Evolutionary conservation across 2,888 invertebrate species (phyloP).

Genomic region (Antitype chi): DNA sequence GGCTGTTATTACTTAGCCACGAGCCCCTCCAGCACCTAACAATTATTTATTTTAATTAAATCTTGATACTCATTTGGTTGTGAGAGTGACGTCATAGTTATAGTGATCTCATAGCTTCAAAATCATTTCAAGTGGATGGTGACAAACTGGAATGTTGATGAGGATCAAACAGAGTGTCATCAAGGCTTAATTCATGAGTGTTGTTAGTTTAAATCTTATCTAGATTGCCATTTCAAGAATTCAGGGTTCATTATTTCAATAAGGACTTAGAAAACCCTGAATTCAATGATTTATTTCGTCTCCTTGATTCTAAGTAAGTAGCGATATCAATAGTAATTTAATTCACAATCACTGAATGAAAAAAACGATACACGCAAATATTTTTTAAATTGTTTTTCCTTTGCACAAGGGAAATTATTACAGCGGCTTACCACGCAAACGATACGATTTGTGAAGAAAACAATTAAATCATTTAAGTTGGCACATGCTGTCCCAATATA

Average conservation of each 20-base stretch:
- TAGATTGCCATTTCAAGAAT: neutral
- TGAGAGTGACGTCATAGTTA: constrained; percentile 21
- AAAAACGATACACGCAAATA: neutral
- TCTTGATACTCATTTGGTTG: neutral
- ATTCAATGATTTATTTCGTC: neutral
- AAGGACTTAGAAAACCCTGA: neutral
- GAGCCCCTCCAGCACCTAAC: neutral
- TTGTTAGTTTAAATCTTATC: neutral
- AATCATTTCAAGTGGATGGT: constrained; percentile 24
- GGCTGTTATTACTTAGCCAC: no score
- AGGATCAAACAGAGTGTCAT: neutral
- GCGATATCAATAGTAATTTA: neutral
- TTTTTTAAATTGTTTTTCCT: neutral
- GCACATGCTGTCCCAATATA: neutral
- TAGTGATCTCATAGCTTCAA: constrained; percentile 30
- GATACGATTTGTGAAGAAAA: constrained; percentile 1
- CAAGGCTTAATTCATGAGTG: constrained; percentile 12
- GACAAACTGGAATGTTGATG: constrained; percentile 32
- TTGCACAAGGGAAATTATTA: neutral
- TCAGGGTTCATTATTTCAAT: neutral
- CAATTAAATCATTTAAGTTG: constrained; percentile 4
- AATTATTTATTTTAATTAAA: neutral
- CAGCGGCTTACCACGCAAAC: neutral
- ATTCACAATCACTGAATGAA: neutral
- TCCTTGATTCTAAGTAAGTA: constrained; percentile 6